These are phyloP conservation scores for Myotis myotis DNA, from an alignment of 2,797 vertebrate genomes.

Conservation along the genomic window DNA sequence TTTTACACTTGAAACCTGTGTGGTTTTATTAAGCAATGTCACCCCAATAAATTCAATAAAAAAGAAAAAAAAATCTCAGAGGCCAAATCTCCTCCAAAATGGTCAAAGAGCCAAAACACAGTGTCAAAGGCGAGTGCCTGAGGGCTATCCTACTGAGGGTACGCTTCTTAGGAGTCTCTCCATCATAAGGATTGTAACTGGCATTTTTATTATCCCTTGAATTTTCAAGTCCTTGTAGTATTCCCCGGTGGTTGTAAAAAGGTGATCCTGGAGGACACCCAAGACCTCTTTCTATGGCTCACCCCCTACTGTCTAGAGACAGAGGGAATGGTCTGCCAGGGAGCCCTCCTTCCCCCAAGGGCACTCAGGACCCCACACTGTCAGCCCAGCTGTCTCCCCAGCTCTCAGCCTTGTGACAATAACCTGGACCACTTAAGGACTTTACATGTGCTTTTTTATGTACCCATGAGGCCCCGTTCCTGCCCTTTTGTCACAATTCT, in stretches of 20 bases:
- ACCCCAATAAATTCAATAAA: neutral
- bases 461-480: neutral
- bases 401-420: neutral
- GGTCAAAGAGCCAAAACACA: neutral
- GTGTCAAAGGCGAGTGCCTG: neutral
- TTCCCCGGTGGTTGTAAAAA: neutral
- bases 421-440: rapidly evolving
- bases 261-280: neutral
- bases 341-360: neutral
- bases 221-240: neutral
- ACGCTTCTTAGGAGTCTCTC: rapidly evolving
- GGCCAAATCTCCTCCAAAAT: neutral
- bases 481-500: neutral
- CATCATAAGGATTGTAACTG: rapidly evolving
- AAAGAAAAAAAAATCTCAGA: neutral
- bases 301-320: neutral
- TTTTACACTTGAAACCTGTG: neutral
- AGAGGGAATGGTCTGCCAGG: neutral
- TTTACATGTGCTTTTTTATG: neutral
- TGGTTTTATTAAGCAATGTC: neutral
- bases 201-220: neutral
- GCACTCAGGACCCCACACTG: neutral
- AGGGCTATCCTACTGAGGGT: neutral
- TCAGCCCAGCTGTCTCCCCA: neutral
- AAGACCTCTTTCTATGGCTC: neutral